Conservation (phyloP, 1,140 invertebrate genomes). For the Gonatopus flavifemur region DNA sequence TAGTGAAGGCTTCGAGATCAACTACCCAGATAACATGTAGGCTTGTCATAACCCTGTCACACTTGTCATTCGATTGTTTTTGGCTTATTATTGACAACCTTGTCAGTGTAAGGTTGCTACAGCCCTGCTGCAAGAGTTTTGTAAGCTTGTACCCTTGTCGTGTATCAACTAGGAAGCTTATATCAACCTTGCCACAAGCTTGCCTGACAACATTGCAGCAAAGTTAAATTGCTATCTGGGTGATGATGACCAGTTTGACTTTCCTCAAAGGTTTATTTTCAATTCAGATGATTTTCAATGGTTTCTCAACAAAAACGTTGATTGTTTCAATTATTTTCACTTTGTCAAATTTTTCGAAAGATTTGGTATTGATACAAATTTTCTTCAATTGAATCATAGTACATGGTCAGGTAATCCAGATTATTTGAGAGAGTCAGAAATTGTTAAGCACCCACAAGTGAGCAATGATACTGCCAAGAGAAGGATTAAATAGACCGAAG, state of each 20-base stretch:
- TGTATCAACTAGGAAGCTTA: no score
- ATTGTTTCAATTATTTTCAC: background rate
- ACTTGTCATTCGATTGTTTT: no score
- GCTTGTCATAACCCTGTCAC: no score
- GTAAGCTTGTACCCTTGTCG: no score
- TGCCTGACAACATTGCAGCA: no score
- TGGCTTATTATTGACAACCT: no score
- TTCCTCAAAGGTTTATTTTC: background rate
- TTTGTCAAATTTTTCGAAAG: background rate
- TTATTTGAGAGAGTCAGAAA: background rate
- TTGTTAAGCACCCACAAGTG: constrained; percentile 1
- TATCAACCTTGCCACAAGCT: no score
- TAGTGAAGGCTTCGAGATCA: constrained; percentile 11
- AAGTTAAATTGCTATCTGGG: no score
- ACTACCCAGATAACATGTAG: no score
- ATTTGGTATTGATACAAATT: background rate
- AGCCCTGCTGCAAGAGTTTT: no score
- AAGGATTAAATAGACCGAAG: background rate
- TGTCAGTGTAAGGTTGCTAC: no score
- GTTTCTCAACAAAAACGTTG: background rate
- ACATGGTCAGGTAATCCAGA: background rate
- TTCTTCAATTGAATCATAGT: background rate
- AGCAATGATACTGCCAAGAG: background rate
- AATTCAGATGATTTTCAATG: background rate
- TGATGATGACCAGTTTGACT: background rate